phyloP scores from a whole-genome alignment of 2,888 invertebrate genomes.

The Andrena bicolor region DNA sequence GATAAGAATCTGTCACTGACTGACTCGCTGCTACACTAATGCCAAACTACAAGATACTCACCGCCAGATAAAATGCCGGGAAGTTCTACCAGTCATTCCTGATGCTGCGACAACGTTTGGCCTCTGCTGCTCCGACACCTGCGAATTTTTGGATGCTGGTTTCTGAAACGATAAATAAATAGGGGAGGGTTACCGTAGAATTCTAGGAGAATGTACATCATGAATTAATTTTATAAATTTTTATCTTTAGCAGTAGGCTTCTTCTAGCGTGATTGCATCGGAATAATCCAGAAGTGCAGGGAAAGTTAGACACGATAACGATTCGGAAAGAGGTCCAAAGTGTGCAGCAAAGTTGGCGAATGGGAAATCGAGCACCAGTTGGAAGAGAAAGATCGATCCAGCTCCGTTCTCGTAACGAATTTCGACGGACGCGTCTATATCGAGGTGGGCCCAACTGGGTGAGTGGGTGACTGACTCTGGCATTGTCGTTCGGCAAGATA shows the following conservation, averaged over 20 bases:
- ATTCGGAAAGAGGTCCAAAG: not conserved
- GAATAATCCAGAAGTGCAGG: not conserved
- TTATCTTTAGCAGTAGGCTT: too few species aligned
- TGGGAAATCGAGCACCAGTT: constrained; percentile 29
- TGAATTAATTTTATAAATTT: too few species aligned
- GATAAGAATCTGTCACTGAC: constrained; percentile 82
- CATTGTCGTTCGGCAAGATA: constrained; percentile 83
- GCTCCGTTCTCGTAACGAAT: constrained; percentile 50
- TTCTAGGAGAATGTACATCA: not conserved
- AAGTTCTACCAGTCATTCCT: constrained; percentile 75
- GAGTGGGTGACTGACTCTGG: constrained; percentile 81
- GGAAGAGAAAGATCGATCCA: constrained; percentile 35
- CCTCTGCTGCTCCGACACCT: constrained; percentile 53
- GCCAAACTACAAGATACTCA: constrained; percentile 80
- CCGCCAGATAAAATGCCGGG: constrained; percentile 80
- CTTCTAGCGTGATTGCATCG: not conserved
- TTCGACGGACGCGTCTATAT: constrained; percentile 70
- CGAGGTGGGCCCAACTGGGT: constrained; percentile 62
- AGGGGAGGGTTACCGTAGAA: not conserved
- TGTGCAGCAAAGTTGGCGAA: not conserved
- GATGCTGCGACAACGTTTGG: constrained; percentile 59
- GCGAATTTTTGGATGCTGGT: constrained; percentile 15
- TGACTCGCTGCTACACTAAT: constrained; percentile 75
- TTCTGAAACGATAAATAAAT: not conserved
- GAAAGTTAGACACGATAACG: not conserved